Evolutionary conservation across 2,797 vertebrate species (phyloP).

Genomic region (Australoheros facetus): DNA sequence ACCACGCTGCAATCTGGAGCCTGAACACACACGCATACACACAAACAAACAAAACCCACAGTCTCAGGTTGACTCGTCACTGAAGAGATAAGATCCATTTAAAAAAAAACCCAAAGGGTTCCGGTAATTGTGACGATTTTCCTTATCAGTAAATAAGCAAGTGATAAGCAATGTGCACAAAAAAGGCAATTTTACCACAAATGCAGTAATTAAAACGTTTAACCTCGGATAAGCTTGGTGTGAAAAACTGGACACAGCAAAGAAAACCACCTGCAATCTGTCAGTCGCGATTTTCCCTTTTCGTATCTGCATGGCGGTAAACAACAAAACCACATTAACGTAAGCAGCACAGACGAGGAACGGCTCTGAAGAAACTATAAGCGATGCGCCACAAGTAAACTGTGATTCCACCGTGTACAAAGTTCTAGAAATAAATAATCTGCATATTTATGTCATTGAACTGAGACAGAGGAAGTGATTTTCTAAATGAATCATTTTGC

Average conservation of each 20-base stretch:
- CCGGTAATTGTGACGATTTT: background rate
- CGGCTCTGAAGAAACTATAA: too few species aligned
- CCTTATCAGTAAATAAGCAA: background rate
- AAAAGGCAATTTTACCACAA: background rate
- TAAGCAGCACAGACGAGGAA: background rate
- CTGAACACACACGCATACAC: conserved; percentile 50
- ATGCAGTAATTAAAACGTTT: background rate
- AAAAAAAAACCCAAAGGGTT: background rate
- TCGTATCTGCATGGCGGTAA: background rate
- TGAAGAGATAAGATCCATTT: background rate
- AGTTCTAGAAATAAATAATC: background rate
- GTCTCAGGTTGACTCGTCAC: background rate
- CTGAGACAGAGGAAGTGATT: background rate
- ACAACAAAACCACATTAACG: background rate
- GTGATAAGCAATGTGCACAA: accelerated
- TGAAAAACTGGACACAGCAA: background rate
- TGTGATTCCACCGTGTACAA: background rate
- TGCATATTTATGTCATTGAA: background rate
- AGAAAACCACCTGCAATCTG: background rate
- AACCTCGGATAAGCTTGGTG: background rate
- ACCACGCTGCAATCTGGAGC: conserved; percentile 74
- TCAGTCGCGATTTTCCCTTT: background rate
- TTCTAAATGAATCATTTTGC: background rate
- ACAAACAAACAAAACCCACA: background rate
- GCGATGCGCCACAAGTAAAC: background rate